These are phyloP conservation scores for Pseudorhombus dupliciocellatus DNA, from an alignment of 2,113 vertebrate genomes.

Conservation along the genomic window DNA sequence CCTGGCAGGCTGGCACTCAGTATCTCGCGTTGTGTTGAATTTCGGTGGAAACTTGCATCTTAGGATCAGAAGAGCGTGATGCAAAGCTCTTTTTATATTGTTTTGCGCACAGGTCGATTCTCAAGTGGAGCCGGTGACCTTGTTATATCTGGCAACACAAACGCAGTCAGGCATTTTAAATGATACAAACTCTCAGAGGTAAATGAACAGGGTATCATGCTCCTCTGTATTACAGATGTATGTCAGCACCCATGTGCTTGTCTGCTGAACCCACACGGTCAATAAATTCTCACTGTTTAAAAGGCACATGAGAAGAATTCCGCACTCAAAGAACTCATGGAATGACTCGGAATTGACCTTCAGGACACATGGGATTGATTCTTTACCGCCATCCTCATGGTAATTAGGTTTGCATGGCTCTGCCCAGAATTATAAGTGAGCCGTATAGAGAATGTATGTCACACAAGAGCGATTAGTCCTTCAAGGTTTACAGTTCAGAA, in stretches of 20 bases:
- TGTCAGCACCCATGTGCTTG: constrained; percentile 53
- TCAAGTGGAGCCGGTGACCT: constrained; percentile 28
- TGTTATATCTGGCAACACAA: constrained; percentile 24
- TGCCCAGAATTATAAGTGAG: constrained; percentile 71
- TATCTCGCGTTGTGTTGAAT: neutral
- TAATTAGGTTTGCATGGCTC: constrained; percentile 69
- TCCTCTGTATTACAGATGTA: constrained; percentile 59
- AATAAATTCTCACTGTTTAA: constrained; percentile 59
- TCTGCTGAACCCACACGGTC: constrained; percentile 60
- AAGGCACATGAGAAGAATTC: constrained; percentile 61
- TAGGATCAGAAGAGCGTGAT: neutral
- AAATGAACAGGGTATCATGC: constrained; percentile 41
- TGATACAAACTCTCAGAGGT: constrained; percentile 28
- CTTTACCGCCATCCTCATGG: constrained; percentile 64
- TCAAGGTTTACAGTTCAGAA: constrained; percentile 72
- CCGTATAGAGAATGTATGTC: constrained; percentile 60
- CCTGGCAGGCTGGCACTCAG: neutral
- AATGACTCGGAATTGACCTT: constrained; percentile 74
- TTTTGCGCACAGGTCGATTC: constrained; percentile 11
- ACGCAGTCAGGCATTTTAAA: constrained; percentile 32
- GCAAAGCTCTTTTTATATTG: constrained; percentile 1
- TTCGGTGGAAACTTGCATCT: neutral
- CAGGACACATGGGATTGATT: constrained; percentile 70
- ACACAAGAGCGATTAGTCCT: constrained; percentile 64
- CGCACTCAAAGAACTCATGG: constrained; percentile 63